These are phyloP conservation scores for Sinohyriopsis cumingii DNA, from an alignment of 2,888 invertebrate species.

Conservation along the genomic window DNA sequence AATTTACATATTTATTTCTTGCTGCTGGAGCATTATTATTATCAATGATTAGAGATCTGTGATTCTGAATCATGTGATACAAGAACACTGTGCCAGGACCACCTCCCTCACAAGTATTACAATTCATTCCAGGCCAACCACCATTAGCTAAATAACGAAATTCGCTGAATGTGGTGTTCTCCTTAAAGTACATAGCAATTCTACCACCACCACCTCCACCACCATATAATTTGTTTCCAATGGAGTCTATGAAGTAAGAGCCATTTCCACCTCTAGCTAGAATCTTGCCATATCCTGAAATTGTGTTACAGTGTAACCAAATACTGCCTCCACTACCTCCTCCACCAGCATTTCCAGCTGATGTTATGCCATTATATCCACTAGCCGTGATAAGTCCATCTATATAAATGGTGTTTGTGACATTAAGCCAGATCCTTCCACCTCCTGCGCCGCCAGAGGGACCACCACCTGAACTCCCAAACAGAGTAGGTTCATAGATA, in stretches of 20 bases:
- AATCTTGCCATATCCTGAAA: conserved; percentile 48
- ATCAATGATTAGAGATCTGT: conserved; percentile 58
- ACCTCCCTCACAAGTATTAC: conserved; percentile 44
- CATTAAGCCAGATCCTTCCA: conserved; percentile 58
- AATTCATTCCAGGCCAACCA: conserved; percentile 36
- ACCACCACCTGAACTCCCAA: conserved; percentile 57
- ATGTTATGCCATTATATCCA: conserved; percentile 35
- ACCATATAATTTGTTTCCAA: conserved; percentile 5
- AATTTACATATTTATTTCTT: conserved; percentile 45
- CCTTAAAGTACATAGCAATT: conserved; percentile 53
- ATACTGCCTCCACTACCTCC: conserved; percentile 61
- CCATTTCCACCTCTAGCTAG: conserved; percentile 45
- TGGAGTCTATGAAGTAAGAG: conserved; percentile 8
- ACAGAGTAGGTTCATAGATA: conserved; percentile 51
- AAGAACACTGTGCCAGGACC: conserved; percentile 58
- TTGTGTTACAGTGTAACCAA: conserved; percentile 46
- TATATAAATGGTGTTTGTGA: conserved; percentile 52
- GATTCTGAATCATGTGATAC: conserved; percentile 50
- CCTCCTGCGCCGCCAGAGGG: conserved; percentile 52
- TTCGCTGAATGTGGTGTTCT: conserved; percentile 55
- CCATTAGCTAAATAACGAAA: conserved; percentile 56
- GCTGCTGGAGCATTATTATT: conserved; percentile 49
- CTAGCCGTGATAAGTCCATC: conserved; percentile 53
- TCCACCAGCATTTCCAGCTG: conserved; percentile 35
- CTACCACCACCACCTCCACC: conserved; percentile 58